Percentiles rank a stretch among this genome's conserved stretches.
These are phyloP conservation scores for Popillia japonica DNA, from an alignment of 1,140 invertebrate genomes.

Conservation along the genomic window DNA sequence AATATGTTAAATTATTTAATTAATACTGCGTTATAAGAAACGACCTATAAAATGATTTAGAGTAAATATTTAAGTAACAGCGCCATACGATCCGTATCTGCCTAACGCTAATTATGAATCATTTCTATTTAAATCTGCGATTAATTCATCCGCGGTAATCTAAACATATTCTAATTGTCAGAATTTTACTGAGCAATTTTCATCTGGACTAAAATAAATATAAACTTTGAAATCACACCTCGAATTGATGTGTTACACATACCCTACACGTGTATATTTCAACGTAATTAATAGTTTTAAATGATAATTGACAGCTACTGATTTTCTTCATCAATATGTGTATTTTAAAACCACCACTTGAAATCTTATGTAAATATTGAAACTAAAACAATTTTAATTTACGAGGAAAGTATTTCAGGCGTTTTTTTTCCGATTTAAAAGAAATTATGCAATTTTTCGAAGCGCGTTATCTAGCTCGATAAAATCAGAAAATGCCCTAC, in stretches of 20 bases:
- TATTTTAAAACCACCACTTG: no score
- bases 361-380: no score
- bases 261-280: background rate
- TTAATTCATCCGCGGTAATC: background rate
- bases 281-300: no score
- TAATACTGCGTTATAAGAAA: background rate
- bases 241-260: background rate
- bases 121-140: background rate
- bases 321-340: no score
- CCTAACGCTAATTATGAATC: background rate
- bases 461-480: no score
- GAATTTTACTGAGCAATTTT: slow-evolving; percentile 5
- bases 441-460: no score
- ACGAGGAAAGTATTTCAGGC: no score
- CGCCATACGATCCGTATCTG: background rate
- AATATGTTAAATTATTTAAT: background rate
- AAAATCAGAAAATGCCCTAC: no score
- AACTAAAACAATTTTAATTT: no score
- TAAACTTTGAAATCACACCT: slow-evolving; percentile 11
- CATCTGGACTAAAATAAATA: slow-evolving; percentile 2
- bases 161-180: background rate
- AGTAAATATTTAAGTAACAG: slow-evolving; percentile 19
- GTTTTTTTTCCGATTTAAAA: no score
- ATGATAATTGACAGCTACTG: no score
- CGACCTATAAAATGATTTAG: background rate